Conservation (phyloP, 2,797 vertebrate species). For the Rhinatrema bivittatum region DNA sequence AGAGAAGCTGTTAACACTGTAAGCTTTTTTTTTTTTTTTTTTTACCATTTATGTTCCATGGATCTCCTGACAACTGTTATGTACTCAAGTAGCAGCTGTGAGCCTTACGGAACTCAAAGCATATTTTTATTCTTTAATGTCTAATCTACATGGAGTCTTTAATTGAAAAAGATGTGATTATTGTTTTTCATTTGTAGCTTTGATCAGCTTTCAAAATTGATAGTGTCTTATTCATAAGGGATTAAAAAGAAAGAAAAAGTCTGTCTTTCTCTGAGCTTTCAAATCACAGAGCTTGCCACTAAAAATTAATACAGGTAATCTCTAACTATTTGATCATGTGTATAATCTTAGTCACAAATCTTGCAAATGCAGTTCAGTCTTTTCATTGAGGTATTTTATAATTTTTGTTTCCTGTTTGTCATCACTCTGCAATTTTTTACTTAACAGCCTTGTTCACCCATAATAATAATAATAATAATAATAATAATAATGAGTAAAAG, state of each 20-base stretch:
- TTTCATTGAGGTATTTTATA: too few species aligned
- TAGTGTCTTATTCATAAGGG: slow-evolving; percentile 24
- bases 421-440: slow-evolving; percentile 44
- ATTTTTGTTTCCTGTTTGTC: slow-evolving; percentile 39
- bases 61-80: slow-evolving; percentile 5
- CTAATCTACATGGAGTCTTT: slow-evolving; percentile 28
- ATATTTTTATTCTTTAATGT: slow-evolving; percentile 14
- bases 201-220: slow-evolving; percentile 28
- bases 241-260: slow-evolving; percentile 27
- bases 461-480: too few species aligned
- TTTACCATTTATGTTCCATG: neutral
- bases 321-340: slow-evolving; percentile 39
- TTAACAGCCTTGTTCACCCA: slow-evolving; percentile 43
- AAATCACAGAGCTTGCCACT: slow-evolving; percentile 31
- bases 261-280: slow-evolving; percentile 30
- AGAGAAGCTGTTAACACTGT: neutral
- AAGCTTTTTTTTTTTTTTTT: too few species aligned
- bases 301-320: slow-evolving; percentile 33
- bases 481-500: too few species aligned
- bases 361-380: slow-evolving; percentile 30
- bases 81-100: neutral
- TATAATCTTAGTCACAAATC: slow-evolving; percentile 34
- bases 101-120: slow-evolving; percentile 11
- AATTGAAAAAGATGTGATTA: slow-evolving; percentile 34
- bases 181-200: slow-evolving; percentile 35